Base-by-base conservation (phyloP, 2,113 vertebrate genomes). In the Lamprologus callipterus region DNA sequence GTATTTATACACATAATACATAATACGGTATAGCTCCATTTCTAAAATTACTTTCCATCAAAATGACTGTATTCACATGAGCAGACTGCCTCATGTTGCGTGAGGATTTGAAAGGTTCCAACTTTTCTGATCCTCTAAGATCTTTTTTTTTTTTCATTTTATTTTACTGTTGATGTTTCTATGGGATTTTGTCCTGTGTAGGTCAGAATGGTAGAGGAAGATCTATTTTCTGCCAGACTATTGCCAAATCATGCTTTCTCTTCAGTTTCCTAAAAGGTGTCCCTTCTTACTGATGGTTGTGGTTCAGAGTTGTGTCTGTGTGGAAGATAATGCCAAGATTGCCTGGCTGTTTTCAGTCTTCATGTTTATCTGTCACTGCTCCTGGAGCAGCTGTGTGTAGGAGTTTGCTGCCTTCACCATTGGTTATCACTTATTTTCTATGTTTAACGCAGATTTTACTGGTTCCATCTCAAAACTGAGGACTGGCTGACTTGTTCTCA, bases 211-310 rank as follows among this genome's bases (percentile, higher is more conserved):
- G 89, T 90, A 83, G 86, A 85, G 75, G 83, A 83, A 87, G 87
- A 89, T 89, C 90, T 93, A 26, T 92, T 94, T 91, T 96, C 95
- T 96, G 96, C 97, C 96, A 96, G 97, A 96, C 88, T 91, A 86
- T 95, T 96, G 95, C 95, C 96, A 96, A 96, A 95, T 94, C 79
- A 80, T 87, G 45, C 57, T 78, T 93, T 88, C 37, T 82, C 84
- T 90, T 85, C 82, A 87, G 23, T 86, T 87, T 90, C 75, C 68
- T 78, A 83, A 37, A 68, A 90, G 83, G 82, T 93, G 80, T 88
- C 83, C 55, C 85, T 91, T 86, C 60, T 92, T 55, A 23, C 82
- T 55, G 12, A 65, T 65, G 87, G 91, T 83, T 89, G 92, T 92
- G 92, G 86, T 89, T 93, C 82, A 93, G 88, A 92, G 95, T 89